Evolutionary conservation across 2,888 invertebrate genomes (phyloP).

Genomic region (Ectemnius lituratus): DNA sequence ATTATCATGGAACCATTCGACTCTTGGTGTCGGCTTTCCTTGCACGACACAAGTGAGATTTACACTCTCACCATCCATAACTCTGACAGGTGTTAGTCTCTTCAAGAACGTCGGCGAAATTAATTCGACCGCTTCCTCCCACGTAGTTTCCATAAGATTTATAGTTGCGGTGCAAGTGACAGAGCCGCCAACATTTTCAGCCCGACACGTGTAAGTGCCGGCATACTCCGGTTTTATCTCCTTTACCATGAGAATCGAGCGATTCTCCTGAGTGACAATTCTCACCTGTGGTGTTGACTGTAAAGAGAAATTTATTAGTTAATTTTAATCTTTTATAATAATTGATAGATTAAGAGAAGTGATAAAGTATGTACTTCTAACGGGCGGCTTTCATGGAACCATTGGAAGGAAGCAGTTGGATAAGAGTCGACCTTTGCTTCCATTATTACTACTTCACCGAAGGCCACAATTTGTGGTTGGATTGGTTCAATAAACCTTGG

Average conservation of each 20-base stretch:
- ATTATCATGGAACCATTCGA: slow-evolving; percentile 89
- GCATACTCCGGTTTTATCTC: slow-evolving; percentile 84
- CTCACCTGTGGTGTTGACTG: slow-evolving; percentile 84
- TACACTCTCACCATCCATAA: slow-evolving; percentile 95
- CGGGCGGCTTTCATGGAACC: slow-evolving; percentile 89
- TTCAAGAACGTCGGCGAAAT: slow-evolving; percentile 88
- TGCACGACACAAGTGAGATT: slow-evolving; percentile 85
- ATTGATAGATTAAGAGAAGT: background rate
- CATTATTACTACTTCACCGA: slow-evolving; percentile 88
- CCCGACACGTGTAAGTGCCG: slow-evolving; percentile 91
- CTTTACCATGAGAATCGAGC: slow-evolving; percentile 88
- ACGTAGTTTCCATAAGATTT: slow-evolving; percentile 81
- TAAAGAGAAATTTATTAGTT: slow-evolving; percentile 12
- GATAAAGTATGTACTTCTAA: slow-evolving; percentile 78
- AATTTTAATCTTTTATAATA: background rate
- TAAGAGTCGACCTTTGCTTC: slow-evolving; percentile 88
- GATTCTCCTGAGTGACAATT: slow-evolving; percentile 86
- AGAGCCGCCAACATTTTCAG: slow-evolving; percentile 93
- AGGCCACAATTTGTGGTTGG: slow-evolving; percentile 83
- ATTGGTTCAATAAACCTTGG: slow-evolving; percentile 87
- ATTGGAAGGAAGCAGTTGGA: slow-evolving; percentile 91
- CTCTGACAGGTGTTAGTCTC: slow-evolving; percentile 85
- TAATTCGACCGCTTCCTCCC: slow-evolving; percentile 82
- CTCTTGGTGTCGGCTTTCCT: slow-evolving; percentile 89
- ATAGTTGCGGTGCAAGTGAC: slow-evolving; percentile 91